Evolutionary conservation across 1,140 invertebrate genomes (phyloP).

Genomic region (Agrilus planipennis): DNA sequence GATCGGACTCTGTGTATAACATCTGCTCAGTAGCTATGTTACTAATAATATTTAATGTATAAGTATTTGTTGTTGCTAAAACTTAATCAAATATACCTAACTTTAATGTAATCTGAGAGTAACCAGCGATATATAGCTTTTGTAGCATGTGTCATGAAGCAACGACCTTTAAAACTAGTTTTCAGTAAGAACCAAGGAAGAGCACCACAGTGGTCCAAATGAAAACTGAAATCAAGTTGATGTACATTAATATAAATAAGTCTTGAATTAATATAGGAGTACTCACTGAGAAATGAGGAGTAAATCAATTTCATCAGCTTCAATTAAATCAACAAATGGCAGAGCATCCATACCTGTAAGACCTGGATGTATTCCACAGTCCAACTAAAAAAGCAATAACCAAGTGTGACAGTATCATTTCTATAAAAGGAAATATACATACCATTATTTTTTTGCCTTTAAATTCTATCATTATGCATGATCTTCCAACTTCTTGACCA

Average conservation of each 20-base stretch:
- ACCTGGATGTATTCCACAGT: constrained; percentile 98
- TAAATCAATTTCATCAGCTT: constrained; percentile 94
- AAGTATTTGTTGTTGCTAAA: background rate
- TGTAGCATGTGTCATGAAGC: constrained; percentile 99
- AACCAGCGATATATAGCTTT: constrained; percentile 99
- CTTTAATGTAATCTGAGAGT: constrained; percentile 98
- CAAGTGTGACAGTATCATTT: constrained; percentile 1
- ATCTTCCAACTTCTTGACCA: constrained; percentile 98
- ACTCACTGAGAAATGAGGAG: constrained; percentile 91
- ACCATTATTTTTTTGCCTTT: constrained; percentile 99
- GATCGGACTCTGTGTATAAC: constrained; percentile 94
- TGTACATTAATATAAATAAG: background rate
- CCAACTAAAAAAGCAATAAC: constrained; percentile 49
- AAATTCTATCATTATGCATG: constrained; percentile 96
- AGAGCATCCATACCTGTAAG: constrained; percentile 93
- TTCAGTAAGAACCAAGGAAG: constrained; percentile 97
- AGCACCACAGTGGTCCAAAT: constrained; percentile 96
- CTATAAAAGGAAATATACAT: constrained; percentile 22
- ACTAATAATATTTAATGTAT: constrained; percentile 38
- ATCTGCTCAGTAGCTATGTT: constrained; percentile 96
- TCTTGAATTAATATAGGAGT: background rate
- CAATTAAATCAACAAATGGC: constrained; percentile 95
- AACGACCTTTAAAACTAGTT: constrained; percentile 94
- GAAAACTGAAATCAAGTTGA: constrained; percentile 67
- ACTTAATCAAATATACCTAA: constrained; percentile 46